These are phyloP conservation scores for Pseudeuparius sepicola DNA, from an alignment of 2,888 invertebrate genomes.

Conservation along the genomic window DNA sequence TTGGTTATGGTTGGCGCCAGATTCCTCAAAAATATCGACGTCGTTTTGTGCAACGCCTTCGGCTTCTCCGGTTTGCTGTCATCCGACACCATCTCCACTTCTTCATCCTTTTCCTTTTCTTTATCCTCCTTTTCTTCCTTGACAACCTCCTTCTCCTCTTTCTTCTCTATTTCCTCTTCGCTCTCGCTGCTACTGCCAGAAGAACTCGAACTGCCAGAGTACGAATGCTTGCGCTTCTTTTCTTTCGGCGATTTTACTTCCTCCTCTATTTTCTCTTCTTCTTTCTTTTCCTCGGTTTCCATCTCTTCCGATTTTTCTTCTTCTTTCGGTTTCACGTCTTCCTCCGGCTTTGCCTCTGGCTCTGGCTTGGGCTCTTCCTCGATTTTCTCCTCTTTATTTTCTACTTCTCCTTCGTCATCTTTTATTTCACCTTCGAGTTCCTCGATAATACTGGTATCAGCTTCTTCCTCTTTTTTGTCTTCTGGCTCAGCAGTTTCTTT, in stretches of 20 bases:
- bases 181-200: constrained; percentile 45
- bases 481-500: constrained; percentile 33
- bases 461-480: constrained; percentile 36
- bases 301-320: constrained; percentile 22
- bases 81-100: constrained; percentile 40
- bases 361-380: constrained; percentile 18
- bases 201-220: constrained; percentile 42
- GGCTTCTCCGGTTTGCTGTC: constrained; percentile 45
- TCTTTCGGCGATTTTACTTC: constrained; percentile 23
- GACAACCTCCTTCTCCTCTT: constrained; percentile 26
- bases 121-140: constrained; percentile 33
- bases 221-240: constrained; percentile 42
- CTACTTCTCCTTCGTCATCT: constrained; percentile 19
- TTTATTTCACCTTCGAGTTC: constrained; percentile 16
- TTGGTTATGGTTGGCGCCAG: constrained; percentile 93
- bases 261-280: constrained; percentile 24
- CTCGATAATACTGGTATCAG: constrained; percentile 28
- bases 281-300: constrained; percentile 21
- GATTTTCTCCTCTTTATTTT: constrained; percentile 27
- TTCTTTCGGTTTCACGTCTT: constrained; percentile 34
- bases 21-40: constrained; percentile 93
- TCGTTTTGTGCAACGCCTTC: constrained; percentile 84
- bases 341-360: constrained; percentile 40
- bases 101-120: constrained; percentile 32
- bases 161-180: constrained; percentile 31